A percentile compares a stretch with the other conserved stretches of the same genome.
phyloP scores from a whole-genome alignment of 2,797 vertebrate species.

The Protosalanx chinensis region DNA sequence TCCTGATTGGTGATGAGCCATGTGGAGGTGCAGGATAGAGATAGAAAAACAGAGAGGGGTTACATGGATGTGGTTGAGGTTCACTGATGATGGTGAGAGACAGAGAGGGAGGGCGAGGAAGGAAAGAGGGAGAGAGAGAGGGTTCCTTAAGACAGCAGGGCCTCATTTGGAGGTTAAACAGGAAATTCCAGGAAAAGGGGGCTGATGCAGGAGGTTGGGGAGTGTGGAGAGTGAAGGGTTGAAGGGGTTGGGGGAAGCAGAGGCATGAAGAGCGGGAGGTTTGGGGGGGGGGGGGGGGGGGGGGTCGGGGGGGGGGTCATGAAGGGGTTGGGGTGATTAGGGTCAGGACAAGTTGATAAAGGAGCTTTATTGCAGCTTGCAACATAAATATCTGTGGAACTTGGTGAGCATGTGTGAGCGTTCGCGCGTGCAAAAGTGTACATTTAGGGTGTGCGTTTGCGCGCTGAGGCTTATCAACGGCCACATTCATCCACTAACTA shows the following conservation, averaged over 20 bases:
- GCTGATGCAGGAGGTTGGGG: conserved; percentile 54
- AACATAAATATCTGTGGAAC: conserved; percentile 48
- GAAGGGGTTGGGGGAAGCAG: conserved; percentile 41
- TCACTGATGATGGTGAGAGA: conserved; percentile 28
- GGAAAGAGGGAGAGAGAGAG: conserved; percentile 33
- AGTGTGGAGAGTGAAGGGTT: no score
- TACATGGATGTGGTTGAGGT: conserved; percentile 33
- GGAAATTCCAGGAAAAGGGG: conserved; percentile 80
- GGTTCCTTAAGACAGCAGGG: conserved; percentile 71
- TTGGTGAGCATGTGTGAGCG: background rate
- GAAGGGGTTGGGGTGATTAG: conserved; percentile 38
- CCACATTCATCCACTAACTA: conserved; percentile 38
- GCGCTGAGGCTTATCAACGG: conserved; percentile 44
- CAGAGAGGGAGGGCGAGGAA: conserved; percentile 21
- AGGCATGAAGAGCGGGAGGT: background rate
- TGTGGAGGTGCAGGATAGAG: background rate
- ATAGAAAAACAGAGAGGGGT: background rate
- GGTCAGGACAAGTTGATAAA: conserved; percentile 69
- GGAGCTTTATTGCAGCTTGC: conserved; percentile 65
- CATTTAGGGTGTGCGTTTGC: conserved; percentile 48
- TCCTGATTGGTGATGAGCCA: background rate
- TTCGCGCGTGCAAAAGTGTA: conserved; percentile 25
- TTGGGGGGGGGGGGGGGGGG: background rate
- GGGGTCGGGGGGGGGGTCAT: conserved; percentile 65
- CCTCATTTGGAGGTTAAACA: conserved; percentile 79